These are phyloP conservation scores for Caenorhabditis parvicauda DNA, from an alignment of 2,888 invertebrate genomes.

Conservation along the genomic window DNA sequence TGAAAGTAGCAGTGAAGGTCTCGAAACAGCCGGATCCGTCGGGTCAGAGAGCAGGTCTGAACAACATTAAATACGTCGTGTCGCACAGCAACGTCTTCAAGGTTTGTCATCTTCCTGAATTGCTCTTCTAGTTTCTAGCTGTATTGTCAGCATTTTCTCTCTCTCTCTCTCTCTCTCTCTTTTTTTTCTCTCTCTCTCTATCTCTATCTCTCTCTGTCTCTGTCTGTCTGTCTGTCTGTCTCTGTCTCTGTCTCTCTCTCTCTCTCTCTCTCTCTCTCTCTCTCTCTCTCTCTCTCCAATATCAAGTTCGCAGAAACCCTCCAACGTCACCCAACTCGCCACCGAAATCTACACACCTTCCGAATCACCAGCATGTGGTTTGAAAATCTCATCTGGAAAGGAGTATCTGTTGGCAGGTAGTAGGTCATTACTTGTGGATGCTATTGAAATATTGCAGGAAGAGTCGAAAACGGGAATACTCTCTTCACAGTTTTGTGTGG, in stretches of 20 bases:
- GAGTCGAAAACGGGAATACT: constrained; percentile 22
- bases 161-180: neutral
- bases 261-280: neutral
- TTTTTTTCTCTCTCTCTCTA: too few relatives aligned
- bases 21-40: constrained; percentile 46
- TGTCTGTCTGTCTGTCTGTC: neutral
- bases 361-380: constrained; percentile 57
- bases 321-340: constrained; percentile 43
- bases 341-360: constrained; percentile 52
- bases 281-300: neutral
- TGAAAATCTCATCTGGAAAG: constrained; percentile 49
- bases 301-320: constrained; percentile 33
- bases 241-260: neutral
- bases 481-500: constrained; percentile 38
- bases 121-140: neutral
- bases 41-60: constrained; percentile 42
- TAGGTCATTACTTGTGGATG: neutral
- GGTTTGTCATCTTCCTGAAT: constrained; percentile 17
- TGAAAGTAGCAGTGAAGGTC: constrained; percentile 43
- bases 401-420: constrained; percentile 57
- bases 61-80: constrained; percentile 53
- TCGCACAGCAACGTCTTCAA: constrained; percentile 52
- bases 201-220: neutral
- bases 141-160: neutral
- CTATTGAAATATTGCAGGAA: constrained; percentile 13